Evolutionary conservation across 2,113 vertebrate genomes (phyloP).

Genomic region (Nibea albiflora): DNA sequence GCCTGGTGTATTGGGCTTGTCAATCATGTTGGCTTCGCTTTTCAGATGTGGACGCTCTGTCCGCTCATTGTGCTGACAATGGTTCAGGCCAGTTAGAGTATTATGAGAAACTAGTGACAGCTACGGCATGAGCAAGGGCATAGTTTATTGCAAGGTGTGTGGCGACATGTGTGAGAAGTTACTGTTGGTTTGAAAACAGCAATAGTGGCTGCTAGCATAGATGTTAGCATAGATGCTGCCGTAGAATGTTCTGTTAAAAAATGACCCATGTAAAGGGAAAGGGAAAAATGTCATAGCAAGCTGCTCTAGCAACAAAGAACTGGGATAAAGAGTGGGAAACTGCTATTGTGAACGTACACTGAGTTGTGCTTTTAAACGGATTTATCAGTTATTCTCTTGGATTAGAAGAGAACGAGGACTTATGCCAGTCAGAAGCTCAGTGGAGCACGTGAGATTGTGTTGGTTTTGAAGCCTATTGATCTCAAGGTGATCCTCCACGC

Average conservation of each 20-base stretch:
- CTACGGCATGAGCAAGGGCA: no score
- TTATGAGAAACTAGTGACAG: no score
- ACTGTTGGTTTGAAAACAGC: no score
- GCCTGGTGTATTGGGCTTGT: no score
- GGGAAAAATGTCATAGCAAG: neutral
- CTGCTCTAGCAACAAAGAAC: neutral
- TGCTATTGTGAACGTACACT: neutral
- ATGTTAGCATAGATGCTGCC: no score
- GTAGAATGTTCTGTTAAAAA: neutral
- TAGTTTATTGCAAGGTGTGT: no score
- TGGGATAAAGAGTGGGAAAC: neutral
- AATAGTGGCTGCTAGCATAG: no score
- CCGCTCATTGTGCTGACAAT: no score
- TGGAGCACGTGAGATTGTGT: neutral
- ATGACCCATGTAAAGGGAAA: neutral
- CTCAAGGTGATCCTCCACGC: constrained; percentile 27
- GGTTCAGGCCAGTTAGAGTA: no score
- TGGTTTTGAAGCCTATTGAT: constrained; percentile 20
- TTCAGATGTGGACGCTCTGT: no score
- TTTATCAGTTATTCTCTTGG: constrained; percentile 11
- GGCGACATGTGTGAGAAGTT: no score
- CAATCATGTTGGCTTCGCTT: no score
- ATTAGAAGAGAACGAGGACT: constrained; percentile 5
- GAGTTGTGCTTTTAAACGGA: constrained; percentile 1
- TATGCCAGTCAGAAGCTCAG: constrained; percentile 1